Evolutionary conservation across 2,888 invertebrate species (phyloP), one percentile per base, ranked within the genome.

Genomic region (Myathropa florea): DNA sequence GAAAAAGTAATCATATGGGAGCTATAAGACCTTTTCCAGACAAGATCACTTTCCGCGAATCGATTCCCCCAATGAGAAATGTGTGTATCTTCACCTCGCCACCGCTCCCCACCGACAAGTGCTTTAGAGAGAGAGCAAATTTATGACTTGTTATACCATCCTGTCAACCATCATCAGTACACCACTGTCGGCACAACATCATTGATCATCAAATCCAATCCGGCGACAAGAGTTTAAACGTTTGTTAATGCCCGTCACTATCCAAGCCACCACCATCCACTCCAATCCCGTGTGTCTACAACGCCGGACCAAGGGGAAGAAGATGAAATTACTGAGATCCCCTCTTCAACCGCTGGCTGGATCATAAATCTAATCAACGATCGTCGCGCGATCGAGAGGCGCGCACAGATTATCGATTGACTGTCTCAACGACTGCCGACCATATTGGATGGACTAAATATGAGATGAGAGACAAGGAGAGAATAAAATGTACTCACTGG

Each of bases 311-410:
- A 12, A 0, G 53, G 14, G n/a, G n/a, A n/a, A 36, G 12, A 30
- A 18, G 23, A 30, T 18, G 23, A 68, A 14, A 14, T 3, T 12
- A 30, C 14, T 14, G n/a, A 10, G 10, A 60, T 61, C 68, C 33
- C 53, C 77, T 6, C 53, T 24, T 4, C 18, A 46, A n/a, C 26
- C 21, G 21, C 26, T 12, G 60, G 26, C 30, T n/a, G n/a, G 72
- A 77, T 81, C 85, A 85, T 85, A 85, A 85, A 85, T 82, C 85
- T 85, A 82, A 85, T 77, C 81, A 70, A 60, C 33, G 33, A 77
- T 77, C 76, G 71, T 71, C 63, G 71, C 28, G 68, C 33, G 28
- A 18, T 39, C 53, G 53, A 26, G 24, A 21, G 61, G 55, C 33
- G 53, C 39, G 21, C 46, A 18, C 68, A 79, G 83, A 79, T 79